phyloP scores from a whole-genome alignment of 1,140 invertebrate genomes.

The Homarus americanus region DNA sequence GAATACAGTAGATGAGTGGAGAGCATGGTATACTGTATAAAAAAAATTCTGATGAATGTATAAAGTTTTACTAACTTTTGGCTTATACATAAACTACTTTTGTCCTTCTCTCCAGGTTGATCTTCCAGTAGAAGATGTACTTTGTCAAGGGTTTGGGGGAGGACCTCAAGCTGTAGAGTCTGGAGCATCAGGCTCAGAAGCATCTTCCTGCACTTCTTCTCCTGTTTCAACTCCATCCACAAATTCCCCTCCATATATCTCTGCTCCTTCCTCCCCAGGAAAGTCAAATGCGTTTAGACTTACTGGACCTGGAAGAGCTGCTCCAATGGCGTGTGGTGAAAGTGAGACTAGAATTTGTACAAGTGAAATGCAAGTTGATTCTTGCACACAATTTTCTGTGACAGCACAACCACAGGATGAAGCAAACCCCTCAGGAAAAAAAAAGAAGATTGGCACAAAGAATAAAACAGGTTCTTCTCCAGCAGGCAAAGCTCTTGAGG shows the following conservation, averaged over 20 bases:
- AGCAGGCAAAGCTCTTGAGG: background rate
- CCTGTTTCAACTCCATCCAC: slow-evolving; percentile 18
- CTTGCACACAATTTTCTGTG: background rate
- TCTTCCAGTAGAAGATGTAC: slow-evolving; percentile 53
- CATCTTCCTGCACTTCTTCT: slow-evolving; percentile 20
- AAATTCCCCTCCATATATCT: slow-evolving; percentile 25
- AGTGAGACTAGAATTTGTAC: background rate
- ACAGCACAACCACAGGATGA: background rate
- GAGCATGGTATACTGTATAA: no score
- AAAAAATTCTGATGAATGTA: no score
- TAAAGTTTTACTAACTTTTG: no score
- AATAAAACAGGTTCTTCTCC: background rate
- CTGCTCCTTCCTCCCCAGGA: slow-evolving; percentile 52
- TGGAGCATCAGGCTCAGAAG: slow-evolving; percentile 48
- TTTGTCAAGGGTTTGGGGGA: slow-evolving; percentile 56
- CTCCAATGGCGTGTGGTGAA: background rate
- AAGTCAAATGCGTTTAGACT: background rate
- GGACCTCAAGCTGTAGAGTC: slow-evolving; percentile 47
- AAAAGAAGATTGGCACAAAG: background rate
- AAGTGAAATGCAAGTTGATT: background rate
- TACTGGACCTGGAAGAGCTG: background rate
- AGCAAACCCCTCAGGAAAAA: background rate
- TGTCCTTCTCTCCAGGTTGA: no score
- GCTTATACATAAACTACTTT: no score
- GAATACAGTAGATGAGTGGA: no score